phyloP scores from a whole-genome alignment of 2,113 vertebrate genomes.

The Sceloporus undulatus region DNA sequence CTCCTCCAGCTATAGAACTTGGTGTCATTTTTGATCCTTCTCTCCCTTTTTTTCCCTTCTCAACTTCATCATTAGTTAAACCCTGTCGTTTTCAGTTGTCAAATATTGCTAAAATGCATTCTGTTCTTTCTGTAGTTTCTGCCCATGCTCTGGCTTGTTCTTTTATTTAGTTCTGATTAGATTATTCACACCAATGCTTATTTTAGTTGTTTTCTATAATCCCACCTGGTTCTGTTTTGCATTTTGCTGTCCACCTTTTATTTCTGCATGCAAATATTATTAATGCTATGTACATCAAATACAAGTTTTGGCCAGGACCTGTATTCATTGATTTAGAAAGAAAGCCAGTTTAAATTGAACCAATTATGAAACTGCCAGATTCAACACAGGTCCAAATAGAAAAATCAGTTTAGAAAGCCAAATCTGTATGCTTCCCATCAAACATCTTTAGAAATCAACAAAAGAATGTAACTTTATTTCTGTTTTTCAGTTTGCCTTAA shows the following conservation, averaged over 20 bases:
- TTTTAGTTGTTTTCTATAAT: neutral
- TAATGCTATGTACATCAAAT: no score
- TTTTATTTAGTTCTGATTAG: slow-evolving; percentile 11
- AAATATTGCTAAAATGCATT: neutral
- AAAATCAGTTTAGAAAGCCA: no score
- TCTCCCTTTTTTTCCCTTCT: neutral
- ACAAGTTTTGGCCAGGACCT: no score
- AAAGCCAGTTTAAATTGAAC: no score
- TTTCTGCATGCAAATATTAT: neutral
- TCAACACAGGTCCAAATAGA: no score
- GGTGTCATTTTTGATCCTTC: neutral
- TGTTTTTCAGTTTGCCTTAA: no score
- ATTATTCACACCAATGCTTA: neutral
- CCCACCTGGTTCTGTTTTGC: neutral
- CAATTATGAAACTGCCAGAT: no score
- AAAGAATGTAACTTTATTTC: no score
- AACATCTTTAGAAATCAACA: no score
- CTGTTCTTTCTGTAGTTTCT: neutral
- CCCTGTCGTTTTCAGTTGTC: neutral
- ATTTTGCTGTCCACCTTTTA: neutral
- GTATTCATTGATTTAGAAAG: no score
- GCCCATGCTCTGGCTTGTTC: neutral
- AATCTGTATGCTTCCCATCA: neutral
- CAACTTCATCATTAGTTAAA: slow-evolving; percentile 2
- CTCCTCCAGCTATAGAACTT: slow-evolving; percentile 8